A percentile compares a stretch with the other conserved stretches of the same genome.
Evolutionary conservation across 2,888 invertebrate genomes (phyloP).

Genomic region (Aromia moschata): DNA sequence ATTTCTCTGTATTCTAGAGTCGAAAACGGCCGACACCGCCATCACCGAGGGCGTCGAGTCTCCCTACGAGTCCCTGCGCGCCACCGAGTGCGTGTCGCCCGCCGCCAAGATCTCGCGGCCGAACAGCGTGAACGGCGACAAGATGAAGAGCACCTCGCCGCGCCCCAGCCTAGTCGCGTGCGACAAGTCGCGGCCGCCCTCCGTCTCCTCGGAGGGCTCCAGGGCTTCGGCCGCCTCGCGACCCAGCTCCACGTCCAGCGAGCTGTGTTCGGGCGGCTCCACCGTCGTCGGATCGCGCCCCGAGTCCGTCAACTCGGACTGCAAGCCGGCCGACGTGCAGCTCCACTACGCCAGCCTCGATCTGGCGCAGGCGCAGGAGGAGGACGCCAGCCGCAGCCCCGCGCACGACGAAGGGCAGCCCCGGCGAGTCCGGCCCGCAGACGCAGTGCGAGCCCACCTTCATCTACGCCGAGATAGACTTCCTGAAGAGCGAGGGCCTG

Average conservation of each 20-base stretch:
- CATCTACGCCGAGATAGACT: constrained; percentile 84
- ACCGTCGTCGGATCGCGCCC: constrained; percentile 59
- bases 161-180: constrained; percentile 34
- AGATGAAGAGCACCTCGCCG: constrained; percentile 49
- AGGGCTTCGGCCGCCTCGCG: constrained; percentile 48
- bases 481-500: constrained; percentile 71
- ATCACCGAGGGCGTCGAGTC: constrained; percentile 27
- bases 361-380: constrained; percentile 60
- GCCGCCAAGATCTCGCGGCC: constrained; percentile 56
- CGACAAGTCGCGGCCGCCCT: constrained; percentile 44
- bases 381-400: constrained; percentile 51
- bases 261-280: constrained; percentile 57
- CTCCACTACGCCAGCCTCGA: constrained; percentile 76
- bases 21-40: background rate
- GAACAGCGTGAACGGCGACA: constrained; percentile 59
- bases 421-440: constrained; percentile 28
- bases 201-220: constrained; percentile 34
- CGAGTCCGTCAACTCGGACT: constrained; percentile 57
- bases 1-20: constrained; percentile 25
- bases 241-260: constrained; percentile 59
- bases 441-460: constrained; percentile 61
- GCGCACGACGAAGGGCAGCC: constrained; percentile 44
- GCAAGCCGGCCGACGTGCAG: constrained; percentile 41
- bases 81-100: constrained; percentile 45
- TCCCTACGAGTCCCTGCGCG: constrained; percentile 33